Conservation (phyloP, 2,113 vertebrate species). For the Kryptolebias marmoratus region DNA sequence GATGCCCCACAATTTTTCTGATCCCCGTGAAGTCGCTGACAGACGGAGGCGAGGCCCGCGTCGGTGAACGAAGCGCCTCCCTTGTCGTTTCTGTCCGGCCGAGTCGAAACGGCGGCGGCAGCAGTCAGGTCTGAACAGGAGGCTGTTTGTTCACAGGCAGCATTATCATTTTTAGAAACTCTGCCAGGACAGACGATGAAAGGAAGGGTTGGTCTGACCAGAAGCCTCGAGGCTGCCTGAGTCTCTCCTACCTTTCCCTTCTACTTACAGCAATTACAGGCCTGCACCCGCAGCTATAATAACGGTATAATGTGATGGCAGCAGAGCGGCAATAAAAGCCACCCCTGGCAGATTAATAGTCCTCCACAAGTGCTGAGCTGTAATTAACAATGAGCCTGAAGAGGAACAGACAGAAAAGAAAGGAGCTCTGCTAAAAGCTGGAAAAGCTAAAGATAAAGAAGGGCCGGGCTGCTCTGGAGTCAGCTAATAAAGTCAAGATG, state of each 20-base stretch:
- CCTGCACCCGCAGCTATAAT: slow-evolving; percentile 81
- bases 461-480: slow-evolving; percentile 10
- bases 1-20: slow-evolving; percentile 9
- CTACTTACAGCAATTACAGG: slow-evolving; percentile 83
- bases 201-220: slow-evolving; percentile 56
- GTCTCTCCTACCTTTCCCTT: slow-evolving; percentile 76
- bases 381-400: slow-evolving; percentile 81
- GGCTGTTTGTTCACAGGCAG: slow-evolving; percentile 38
- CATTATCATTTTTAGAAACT: slow-evolving; percentile 71
- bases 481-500: slow-evolving; percentile 43
- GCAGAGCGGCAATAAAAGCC: slow-evolving; percentile 82
- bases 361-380: slow-evolving; percentile 72
- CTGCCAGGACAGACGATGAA: slow-evolving; percentile 55
- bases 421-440: slow-evolving; percentile 53
- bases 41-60: slow-evolving; percentile 15
- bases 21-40: slow-evolving; percentile 4
- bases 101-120: slow-evolving; percentile 17
- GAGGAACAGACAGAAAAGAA: slow-evolving; percentile 56
- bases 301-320: slow-evolving; percentile 83
- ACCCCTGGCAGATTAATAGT: slow-evolving; percentile 84
- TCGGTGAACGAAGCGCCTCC: slow-evolving; percentile 26
- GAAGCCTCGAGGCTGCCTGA: slow-evolving; percentile 63
- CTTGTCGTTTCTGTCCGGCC: background rate
- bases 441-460: slow-evolving; percentile 44
- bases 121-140: slow-evolving; percentile 68